Evolutionary conservation across 1,140 invertebrate genomes (phyloP).

Genomic region (Heliconius hermathena): DNA sequence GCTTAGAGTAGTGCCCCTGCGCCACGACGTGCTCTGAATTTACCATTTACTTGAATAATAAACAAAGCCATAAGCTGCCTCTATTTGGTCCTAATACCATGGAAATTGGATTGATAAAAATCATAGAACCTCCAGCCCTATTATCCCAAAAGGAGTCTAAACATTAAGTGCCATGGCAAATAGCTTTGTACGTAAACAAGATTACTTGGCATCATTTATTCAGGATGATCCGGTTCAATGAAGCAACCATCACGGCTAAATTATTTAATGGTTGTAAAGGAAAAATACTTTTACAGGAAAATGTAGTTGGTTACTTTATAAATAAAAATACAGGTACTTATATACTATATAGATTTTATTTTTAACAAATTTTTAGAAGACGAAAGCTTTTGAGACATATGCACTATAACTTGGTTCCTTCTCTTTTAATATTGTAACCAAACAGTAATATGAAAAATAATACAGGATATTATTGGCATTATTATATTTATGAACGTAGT

Average conservation of each 20-base stretch:
- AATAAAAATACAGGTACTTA: not conserved
- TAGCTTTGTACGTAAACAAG: constrained; percentile 4
- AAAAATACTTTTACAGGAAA: not conserved
- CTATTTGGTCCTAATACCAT: not conserved
- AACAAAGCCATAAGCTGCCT: not conserved
- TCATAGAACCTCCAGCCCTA: not conserved
- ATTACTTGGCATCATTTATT: constrained; percentile 13
- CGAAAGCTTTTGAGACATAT: too few relatives aligned
- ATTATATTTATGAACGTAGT: too few relatives aligned
- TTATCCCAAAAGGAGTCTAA: constrained; percentile 1
- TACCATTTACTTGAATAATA: not conserved
- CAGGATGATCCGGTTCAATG: not conserved
- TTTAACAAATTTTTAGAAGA: too few relatives aligned
- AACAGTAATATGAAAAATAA: too few relatives aligned
- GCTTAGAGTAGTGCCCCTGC: too few relatives aligned
- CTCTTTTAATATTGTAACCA: too few relatives aligned
- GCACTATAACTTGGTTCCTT: too few relatives aligned
- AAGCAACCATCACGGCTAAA: not conserved
- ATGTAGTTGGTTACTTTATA: not conserved
- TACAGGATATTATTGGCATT: too few relatives aligned
- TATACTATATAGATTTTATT: too few relatives aligned
- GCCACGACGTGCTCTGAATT: too few relatives aligned
- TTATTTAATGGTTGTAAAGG: not conserved
- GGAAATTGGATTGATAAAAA: not conserved
- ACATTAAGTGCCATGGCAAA: constrained; percentile 1